Evolutionary conservation across 2,113 vertebrate species (phyloP).

Genomic region (Esox niger): DNA sequence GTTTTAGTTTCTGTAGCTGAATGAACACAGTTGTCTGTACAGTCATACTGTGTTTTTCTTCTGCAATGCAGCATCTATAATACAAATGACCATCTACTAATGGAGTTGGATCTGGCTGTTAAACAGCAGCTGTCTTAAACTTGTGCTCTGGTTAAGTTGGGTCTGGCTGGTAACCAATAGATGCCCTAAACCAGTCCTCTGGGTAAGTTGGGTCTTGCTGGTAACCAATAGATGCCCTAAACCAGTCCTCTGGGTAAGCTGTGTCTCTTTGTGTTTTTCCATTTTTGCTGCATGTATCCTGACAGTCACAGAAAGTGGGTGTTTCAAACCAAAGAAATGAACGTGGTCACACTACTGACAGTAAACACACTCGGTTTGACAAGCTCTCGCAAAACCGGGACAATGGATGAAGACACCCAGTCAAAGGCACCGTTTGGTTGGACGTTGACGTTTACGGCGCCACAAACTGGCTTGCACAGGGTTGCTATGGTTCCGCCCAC

Average conservation of each 20-base stretch:
- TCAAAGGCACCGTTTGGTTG: constrained; percentile 40
- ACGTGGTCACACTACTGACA: constrained; percentile 26
- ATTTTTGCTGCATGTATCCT: constrained; percentile 51
- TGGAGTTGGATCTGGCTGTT: constrained; percentile 14
- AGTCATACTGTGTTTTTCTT: no score
- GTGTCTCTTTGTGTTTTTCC: constrained; percentile 61
- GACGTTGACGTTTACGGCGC: constrained; percentile 25
- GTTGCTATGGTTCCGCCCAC: constrained; percentile 66
- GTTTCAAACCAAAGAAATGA: neutral
- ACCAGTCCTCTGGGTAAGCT: constrained; percentile 60
- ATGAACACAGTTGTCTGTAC: no score
- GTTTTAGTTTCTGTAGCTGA: no score
- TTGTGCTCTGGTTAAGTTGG: constrained; percentile 57
- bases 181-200: constrained; percentile 56
- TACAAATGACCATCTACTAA: neutral
- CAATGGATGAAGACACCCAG: constrained; percentile 47
- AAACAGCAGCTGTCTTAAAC: constrained; percentile 44
- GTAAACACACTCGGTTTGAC: constrained; percentile 12
- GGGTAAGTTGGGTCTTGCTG: constrained; percentile 32
- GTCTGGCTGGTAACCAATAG: no score
- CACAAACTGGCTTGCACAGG: constrained; percentile 28
- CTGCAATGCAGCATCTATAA: no score
- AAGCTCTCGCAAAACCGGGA: constrained; percentile 34
- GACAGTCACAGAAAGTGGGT: constrained; percentile 18
- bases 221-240: constrained; percentile 38